Evolutionary conservation across 2,797 vertebrate genomes (phyloP).

Genomic region (Crocidura indochinensis): DNA sequence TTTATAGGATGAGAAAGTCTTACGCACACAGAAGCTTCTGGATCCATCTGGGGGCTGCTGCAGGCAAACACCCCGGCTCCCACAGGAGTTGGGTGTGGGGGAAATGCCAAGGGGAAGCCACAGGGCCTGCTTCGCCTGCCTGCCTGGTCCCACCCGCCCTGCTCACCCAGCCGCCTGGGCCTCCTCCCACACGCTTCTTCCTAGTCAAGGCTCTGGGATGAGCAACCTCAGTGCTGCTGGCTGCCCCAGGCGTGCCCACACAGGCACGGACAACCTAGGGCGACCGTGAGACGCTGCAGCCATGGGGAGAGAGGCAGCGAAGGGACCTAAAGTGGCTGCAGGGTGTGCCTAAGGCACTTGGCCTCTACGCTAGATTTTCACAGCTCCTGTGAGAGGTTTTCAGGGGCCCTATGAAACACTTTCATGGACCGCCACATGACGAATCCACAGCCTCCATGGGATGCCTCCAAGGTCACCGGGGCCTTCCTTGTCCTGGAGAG

Average conservation of each 20-base stretch:
- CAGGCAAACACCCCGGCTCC: neutral
- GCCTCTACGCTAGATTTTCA: neutral
- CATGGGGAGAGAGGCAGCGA: too few relatives aligned
- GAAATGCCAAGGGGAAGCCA: neutral
- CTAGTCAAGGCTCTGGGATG: too few relatives aligned
- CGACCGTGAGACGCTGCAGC: too few relatives aligned
- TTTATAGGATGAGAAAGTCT: too few relatives aligned
- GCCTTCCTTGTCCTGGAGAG: too few relatives aligned
- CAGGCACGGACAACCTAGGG: neutral
- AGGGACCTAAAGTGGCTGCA: too few relatives aligned
- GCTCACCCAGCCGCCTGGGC: slow-evolving; percentile 25
- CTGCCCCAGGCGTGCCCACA: neutral
- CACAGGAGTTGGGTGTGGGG: neutral
- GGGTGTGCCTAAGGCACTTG: neutral
- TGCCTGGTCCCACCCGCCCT: slow-evolving; percentile 16
- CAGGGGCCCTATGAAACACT: too few relatives aligned
- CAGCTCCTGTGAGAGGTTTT: neutral
- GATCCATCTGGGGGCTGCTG: neutral
- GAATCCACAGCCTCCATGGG: too few relatives aligned
- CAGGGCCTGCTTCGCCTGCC: neutral
- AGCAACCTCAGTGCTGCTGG: neutral
- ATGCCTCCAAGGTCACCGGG: too few relatives aligned
- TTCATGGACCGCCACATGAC: too few relatives aligned
- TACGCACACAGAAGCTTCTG: too few relatives aligned
- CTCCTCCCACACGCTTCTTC: slow-evolving; percentile 41